Evolutionary conservation across 2,888 invertebrate species (phyloP).

Genomic region (Parochlus steinenii): DNA sequence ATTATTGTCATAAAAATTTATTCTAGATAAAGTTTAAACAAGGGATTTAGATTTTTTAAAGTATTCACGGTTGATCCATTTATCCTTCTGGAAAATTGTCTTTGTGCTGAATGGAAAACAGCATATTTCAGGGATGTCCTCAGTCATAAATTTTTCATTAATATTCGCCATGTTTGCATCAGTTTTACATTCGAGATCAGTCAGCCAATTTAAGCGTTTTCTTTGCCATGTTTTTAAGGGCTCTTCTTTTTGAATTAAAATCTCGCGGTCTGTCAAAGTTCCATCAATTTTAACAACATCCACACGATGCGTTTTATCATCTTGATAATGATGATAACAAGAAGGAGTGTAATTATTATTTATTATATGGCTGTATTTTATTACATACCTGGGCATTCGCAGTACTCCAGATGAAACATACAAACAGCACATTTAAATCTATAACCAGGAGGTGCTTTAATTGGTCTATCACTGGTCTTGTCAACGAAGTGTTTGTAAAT

Average conservation of each 20-base stretch:
- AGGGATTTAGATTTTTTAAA: not conserved
- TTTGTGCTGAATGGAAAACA: slow-evolving; percentile 13
- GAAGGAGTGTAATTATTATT: too few species aligned
- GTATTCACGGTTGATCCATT: not conserved
- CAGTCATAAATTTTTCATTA: not conserved
- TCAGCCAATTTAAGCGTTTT: slow-evolving; percentile 6
- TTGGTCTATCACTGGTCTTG: too few species aligned
- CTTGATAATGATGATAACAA: too few species aligned
- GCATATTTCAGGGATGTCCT: slow-evolving; percentile 12
- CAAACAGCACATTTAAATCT: too few species aligned
- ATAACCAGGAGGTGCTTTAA: too few species aligned
- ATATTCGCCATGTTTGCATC: not conserved
- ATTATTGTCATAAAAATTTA: slow-evolving; percentile 20
- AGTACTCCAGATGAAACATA: too few species aligned
- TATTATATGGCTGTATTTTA: too few species aligned
- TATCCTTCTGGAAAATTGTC: slow-evolving; percentile 4
- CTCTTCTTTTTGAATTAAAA: not conserved
- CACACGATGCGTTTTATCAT: too few species aligned
- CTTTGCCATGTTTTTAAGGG: not conserved
- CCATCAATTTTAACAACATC: too few species aligned
- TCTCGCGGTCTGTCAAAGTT: too few species aligned
- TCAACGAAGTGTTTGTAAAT: too few species aligned
- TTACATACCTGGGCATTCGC: too few species aligned
- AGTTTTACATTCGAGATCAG: slow-evolving; percentile 2
- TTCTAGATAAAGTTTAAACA: not conserved